These are phyloP conservation scores for Herminia tarsipennalis DNA, from an alignment of 2,888 invertebrate species.

Conservation along the genomic window DNA sequence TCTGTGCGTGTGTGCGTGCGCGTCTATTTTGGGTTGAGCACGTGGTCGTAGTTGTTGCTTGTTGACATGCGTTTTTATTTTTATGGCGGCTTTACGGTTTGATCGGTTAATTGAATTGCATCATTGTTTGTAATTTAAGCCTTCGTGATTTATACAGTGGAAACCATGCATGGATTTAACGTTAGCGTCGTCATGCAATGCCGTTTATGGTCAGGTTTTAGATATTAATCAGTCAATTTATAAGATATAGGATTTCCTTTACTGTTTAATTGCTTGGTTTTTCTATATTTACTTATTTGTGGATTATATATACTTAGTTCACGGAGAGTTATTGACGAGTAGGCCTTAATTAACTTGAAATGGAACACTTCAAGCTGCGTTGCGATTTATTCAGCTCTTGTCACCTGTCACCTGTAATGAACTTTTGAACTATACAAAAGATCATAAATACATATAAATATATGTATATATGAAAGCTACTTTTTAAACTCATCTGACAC, in stretches of 20 bases:
- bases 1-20: constrained; percentile 57
- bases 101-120: constrained; percentile 72
- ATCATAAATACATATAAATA: no score
- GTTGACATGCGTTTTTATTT: constrained; percentile 84
- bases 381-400: no score
- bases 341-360: no score
- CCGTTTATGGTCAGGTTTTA: not conserved
- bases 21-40: constrained; percentile 81
- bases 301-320: no score
- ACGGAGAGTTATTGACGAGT: no score
- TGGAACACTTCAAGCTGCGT: no score
- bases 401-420: no score
- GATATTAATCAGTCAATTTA: not conserved
- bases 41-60: constrained; percentile 82
- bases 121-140: constrained; percentile 57
- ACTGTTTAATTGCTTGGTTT: not conserved
- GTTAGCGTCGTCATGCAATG: not conserved
- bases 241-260: no score
- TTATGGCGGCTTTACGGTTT: constrained; percentile 68
- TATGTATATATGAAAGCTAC: no score
- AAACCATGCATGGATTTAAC: not conserved
- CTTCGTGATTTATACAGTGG: constrained; percentile 31
- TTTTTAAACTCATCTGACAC: constrained; percentile 26
- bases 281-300: no score
- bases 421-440: no score